phyloP scores from a whole-genome alignment of 1,140 invertebrate species.

The Meloidogyne hapla region DNA sequence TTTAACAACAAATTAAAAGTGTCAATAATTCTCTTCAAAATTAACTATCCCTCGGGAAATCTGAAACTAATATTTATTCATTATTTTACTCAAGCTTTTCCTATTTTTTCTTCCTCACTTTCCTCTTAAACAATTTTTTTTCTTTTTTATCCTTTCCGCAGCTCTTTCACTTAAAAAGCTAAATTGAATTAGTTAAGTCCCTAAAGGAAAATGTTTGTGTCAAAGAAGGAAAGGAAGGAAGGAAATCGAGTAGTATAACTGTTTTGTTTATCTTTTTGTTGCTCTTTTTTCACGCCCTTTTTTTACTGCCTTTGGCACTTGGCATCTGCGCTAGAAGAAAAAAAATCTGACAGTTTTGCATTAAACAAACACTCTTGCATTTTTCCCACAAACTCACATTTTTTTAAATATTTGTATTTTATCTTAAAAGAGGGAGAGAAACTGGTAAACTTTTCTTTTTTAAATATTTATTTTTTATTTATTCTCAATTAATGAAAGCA shows the following conservation, averaged over 20 bases:
- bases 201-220: neutral
- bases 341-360: neutral
- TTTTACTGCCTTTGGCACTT: constrained; percentile 5
- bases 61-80: neutral
- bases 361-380: neutral
- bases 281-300: neutral
- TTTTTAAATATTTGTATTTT: neutral
- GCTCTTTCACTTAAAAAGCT: neutral
- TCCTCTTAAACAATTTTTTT: neutral
- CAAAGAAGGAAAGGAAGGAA: neutral
- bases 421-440: too few species aligned
- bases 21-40: too few species aligned
- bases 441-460: too few species aligned
- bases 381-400: neutral
- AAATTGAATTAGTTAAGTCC: neutral
- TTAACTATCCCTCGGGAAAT: neutral
- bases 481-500: too few species aligned
- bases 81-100: neutral
- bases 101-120: neutral
- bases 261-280: neutral
- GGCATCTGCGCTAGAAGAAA: constrained; percentile 4
- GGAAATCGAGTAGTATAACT: neutral
- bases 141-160: neutral
- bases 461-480: too few species aligned
- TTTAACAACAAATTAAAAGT: too few species aligned